Evolutionary conservation across 2,113 vertebrate genomes (phyloP), one percentile per base, ranked within the genome.

Genomic region (Natator depressus): DNA sequence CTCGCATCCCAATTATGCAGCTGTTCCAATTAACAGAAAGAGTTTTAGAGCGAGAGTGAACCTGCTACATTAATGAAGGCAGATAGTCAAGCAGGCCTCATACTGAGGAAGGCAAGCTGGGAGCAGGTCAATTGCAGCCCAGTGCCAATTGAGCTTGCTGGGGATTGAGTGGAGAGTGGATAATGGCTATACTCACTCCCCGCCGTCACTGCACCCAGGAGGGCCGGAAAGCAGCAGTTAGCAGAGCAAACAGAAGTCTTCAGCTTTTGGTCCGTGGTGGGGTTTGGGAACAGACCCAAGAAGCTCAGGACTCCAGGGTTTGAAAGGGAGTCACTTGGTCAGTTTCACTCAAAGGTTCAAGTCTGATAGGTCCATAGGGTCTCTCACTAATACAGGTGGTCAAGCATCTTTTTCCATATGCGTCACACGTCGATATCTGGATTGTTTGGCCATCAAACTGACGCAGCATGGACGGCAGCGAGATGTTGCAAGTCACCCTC

Each of bases 141-240:
- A 22, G 38, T 42, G 72, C 72, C 72, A 76, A 2, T 11, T 76
- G 42, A 47, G 42, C 13, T 29, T 6, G 22, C 24, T 78, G 24
- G 47, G 31, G 50, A 16, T 3, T 6, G 59, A 38, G 17, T 19
- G 20, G 4, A 47, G 47, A 11, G 16, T 20, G 4, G 6, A 35
- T 1, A 1, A 6, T 5, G 46, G 47, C 16, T 69, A 31, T 24
- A 72, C 25, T 11, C 51, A 49, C 10, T 29, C 49, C 8, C 20
- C 20, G 5, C 20, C n/a, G 14, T 1, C 0, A 2, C 29, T 35
- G n/a, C 55, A 20, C 6, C 31, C 31, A 0, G 2, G 4, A n/a
- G 31, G 38, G 19, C 10, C 3, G 10, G 65, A 1, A 1, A 59
- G 55, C n/a, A 42, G 53, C 69, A 87, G 8, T 17, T 47, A 38